Evolutionary conservation across 2,888 invertebrate species (phyloP).

Genomic region (Hypselothyrea guttata): DNA sequence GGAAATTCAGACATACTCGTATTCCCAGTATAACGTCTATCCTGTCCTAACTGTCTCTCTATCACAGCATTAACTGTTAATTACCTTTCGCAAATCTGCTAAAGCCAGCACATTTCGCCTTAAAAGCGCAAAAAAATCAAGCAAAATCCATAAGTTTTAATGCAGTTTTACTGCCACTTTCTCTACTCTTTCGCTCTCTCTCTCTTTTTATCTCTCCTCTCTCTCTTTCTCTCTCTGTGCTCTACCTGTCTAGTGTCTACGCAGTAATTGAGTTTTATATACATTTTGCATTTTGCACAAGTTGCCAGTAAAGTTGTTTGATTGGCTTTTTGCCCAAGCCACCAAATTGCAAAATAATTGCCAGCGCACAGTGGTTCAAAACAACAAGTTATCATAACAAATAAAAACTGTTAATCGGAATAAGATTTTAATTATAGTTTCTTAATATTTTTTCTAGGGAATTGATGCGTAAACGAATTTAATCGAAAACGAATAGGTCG

Average conservation of each 20-base stretch:
- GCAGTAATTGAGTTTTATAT: slow-evolving; percentile 64
- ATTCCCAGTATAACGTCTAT: neutral
- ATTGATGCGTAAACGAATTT: too few species aligned
- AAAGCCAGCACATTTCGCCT: slow-evolving; percentile 9
- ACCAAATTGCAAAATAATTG: slow-evolving; percentile 78
- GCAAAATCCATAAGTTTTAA: slow-evolving; percentile 57
- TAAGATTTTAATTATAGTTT: too few species aligned
- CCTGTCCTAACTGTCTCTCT: neutral
- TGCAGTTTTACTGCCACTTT: slow-evolving; percentile 30
- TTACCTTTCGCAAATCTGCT: slow-evolving; percentile 8
- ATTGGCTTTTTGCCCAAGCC: slow-evolving; percentile 70
- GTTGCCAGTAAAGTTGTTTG: slow-evolving; percentile 66
- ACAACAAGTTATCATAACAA: too few species aligned
- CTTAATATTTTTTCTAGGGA: too few species aligned
- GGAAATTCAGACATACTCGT: slow-evolving; percentile 16
- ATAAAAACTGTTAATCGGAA: too few species aligned
- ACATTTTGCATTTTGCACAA: slow-evolving; percentile 68
- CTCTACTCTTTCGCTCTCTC: too few species aligned
- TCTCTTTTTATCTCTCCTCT: neutral
- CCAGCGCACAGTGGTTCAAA: slow-evolving; percentile 21
- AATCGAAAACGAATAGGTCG: too few species aligned
- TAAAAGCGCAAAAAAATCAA: slow-evolving; percentile 17
- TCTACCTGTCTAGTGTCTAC: slow-evolving; percentile 36
- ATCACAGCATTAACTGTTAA: neutral
- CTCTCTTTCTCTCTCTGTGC: neutral